Evolutionary conservation across 2,888 invertebrate genomes (phyloP).

Genomic region (Plebejus argus): DNA sequence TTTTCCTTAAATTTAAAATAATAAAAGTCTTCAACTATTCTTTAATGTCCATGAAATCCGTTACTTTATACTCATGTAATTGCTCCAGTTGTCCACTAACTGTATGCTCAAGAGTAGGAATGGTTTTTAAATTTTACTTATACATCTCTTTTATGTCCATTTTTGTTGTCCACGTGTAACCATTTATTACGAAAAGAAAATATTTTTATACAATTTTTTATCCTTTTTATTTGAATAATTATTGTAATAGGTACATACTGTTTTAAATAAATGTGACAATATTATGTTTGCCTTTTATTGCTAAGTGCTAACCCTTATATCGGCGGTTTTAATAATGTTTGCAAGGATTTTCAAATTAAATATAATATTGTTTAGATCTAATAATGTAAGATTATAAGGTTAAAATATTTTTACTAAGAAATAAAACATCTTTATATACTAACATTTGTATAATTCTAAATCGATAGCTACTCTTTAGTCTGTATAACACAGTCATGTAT

Average conservation of each 20-base stretch:
- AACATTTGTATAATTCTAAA: conserved; percentile 2
- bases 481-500: not conserved
- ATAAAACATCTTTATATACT: not conserved
- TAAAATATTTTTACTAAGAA: not conserved
- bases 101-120: not conserved
- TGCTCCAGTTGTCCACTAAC: not conserved
- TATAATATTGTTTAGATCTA: not conserved
- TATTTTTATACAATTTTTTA: conserved; percentile 73
- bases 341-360: not conserved
- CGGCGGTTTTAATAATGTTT: not conserved
- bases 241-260: conserved; percentile 41
- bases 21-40: not conserved
- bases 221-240: conserved; percentile 56
- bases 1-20: not conserved
- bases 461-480: not conserved
- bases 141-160: not conserved
- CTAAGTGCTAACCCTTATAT: conserved; percentile 34
- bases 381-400: too few species aligned
- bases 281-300: conserved; percentile 51
- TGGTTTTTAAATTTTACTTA: not conserved
- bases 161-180: conserved; percentile 6
- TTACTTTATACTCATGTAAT: not conserved
- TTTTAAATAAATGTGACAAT: conserved; percentile 69
- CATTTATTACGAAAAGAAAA: conserved; percentile 53
- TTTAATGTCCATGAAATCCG: not conserved